Percentiles rank a stretch among this genome's conserved stretches.
These are phyloP conservation scores for Myotis lucifugus DNA, from an alignment of 2,113 vertebrate species.

Conservation along the genomic window DNA sequence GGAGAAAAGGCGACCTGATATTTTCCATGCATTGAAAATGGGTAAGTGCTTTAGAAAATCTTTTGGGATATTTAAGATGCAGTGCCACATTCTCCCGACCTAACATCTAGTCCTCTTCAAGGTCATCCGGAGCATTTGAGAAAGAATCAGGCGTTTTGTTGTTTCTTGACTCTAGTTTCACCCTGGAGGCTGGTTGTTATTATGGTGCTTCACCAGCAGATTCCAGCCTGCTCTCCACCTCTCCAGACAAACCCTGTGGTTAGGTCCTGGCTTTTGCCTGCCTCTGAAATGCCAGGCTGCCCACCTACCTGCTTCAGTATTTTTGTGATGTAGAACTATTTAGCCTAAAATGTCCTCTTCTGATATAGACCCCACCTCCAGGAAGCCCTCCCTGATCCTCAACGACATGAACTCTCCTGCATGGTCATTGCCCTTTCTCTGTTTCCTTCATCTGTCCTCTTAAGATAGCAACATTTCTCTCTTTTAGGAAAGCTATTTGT, in stretches of 20 bases:
- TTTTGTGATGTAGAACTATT: neutral
- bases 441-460: neutral
- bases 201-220: neutral
- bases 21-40: slow-evolving; percentile 95
- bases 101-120: neutral
- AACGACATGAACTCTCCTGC: neutral
- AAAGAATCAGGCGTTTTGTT: neutral
- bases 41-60: slow-evolving; percentile 84
- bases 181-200: neutral
- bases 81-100: neutral
- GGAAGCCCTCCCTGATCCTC: neutral
- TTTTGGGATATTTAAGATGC: neutral
- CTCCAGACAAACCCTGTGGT: neutral
- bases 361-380: neutral
- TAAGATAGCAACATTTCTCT: neutral
- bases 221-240: neutral
- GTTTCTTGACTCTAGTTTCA: neutral
- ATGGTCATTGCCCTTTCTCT: neutral
- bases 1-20: slow-evolving; percentile 93
- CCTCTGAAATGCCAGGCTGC: neutral
- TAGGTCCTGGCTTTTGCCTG: neutral
- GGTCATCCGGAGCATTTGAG: neutral
- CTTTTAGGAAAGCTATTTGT: neutral
- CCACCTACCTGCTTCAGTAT: neutral
- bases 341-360: neutral